Base-by-base conservation (phyloP, 2,888 invertebrate species). In the Platycheirus albimanus region DNA sequence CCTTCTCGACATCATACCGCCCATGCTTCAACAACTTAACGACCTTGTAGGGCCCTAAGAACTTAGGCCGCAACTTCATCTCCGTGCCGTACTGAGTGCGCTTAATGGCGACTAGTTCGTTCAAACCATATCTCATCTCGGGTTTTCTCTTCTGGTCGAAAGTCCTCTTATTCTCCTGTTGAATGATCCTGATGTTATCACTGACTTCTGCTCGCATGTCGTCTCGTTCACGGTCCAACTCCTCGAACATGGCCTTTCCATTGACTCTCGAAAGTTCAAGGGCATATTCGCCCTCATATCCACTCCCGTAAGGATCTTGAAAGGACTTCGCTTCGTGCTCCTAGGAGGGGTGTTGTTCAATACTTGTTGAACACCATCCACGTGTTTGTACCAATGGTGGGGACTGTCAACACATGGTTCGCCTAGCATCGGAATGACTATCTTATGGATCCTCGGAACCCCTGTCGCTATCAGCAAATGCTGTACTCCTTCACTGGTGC, bases 11-110 rank as follows among this genome's bases (percentile, higher is more conserved):
- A 0, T 20, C 58, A n/a, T 58, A 71, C 3, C 67, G 24, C 0
- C 24, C 52, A 13, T 76, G 43, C 15, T 30, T 67, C 13, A 43
- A n/a, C 3, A 41, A 7, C 8, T 45, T 33, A 0, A 24, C 19
- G 1, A 76, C 45, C 13, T 41, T 58, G 47, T 61, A 61, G 1
- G 67, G 75, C 17, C 49, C 66, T 13, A 75, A 15, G 20, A 43
- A 66, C 33, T 66, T 75, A 8, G 33, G 63, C 6, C 61, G 19
- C 41, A 63, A 10, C 7, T 72, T 72, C 19, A 71, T 38, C 0
- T 41, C 64, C 6, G 28, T 28, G 1, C 38, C 56, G 5, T 47
- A 66, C 28, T 74, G 74, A 10, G 38, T 64, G 11, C 74, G 52
- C 38, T 49, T 45, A 28, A 66, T 33, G 10, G 67, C 75, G 1